A percentile compares a stretch with the other conserved stretches of the same genome.
phyloP scores from a whole-genome alignment of 2,888 invertebrate species.

The Brenthis daphne region DNA sequence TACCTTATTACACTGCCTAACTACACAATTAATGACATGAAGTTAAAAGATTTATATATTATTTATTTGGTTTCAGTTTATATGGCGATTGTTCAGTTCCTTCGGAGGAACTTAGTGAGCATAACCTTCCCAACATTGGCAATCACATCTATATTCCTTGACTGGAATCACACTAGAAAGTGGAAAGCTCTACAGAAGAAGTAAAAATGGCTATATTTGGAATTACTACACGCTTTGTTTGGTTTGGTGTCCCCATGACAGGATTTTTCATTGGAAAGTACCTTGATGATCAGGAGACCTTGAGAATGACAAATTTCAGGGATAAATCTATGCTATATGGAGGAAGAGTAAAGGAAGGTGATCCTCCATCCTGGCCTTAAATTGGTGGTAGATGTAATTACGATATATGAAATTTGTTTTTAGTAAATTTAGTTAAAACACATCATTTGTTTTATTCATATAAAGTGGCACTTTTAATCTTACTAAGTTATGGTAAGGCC shows the following conservation, averaged over 20 bases:
- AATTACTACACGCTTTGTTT: slow-evolving; percentile 77
- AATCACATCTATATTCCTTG: slow-evolving; percentile 84
- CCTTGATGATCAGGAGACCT: slow-evolving; percentile 86
- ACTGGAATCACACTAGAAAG: slow-evolving; percentile 87
- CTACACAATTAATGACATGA: neutral
- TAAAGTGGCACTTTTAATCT: no score
- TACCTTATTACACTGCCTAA: no score
- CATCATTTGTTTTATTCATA: slow-evolving; percentile 8
- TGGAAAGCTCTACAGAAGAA: slow-evolving; percentile 82
- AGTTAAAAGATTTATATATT: neutral
- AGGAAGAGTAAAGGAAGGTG: slow-evolving; percentile 83
- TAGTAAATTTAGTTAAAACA: slow-evolving; percentile 23
- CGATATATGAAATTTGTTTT: slow-evolving; percentile 8
- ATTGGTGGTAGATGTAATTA: neutral
- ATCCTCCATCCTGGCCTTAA: slow-evolving; percentile 89
- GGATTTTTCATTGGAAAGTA: slow-evolving; percentile 84
- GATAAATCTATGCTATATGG: slow-evolving; percentile 92
- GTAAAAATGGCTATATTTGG: slow-evolving; percentile 80
- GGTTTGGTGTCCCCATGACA: slow-evolving; percentile 77
- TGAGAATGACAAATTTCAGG: slow-evolving; percentile 87
- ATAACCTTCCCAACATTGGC: slow-evolving; percentile 85
- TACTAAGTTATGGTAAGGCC: no score
- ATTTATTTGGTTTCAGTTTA: slow-evolving; percentile 31
- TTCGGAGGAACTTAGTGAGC: slow-evolving; percentile 85
- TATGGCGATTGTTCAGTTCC: slow-evolving; percentile 79